Percentiles rank a stretch among this genome's conserved stretches.
These are phyloP conservation scores for Actenoides hombroni DNA, from an alignment of 2,113 vertebrate genomes.

Conservation along the genomic window DNA sequence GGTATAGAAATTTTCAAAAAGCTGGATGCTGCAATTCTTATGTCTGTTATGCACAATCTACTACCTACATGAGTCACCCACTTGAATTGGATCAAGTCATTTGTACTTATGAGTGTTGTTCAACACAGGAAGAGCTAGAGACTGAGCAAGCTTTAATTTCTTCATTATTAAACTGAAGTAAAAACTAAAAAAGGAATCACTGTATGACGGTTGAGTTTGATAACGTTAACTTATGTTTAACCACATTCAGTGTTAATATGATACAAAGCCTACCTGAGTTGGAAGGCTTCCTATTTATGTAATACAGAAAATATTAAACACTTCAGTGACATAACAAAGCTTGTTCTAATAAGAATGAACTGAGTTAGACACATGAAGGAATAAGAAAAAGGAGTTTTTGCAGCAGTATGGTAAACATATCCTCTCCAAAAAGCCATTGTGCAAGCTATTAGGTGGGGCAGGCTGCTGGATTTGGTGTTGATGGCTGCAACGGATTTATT, in stretches of 20 bases:
- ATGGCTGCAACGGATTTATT: slow-evolving; percentile 23
- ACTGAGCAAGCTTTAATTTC: background rate
- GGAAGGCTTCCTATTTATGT: background rate
- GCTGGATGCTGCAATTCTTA: background rate
- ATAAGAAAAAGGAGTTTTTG: background rate
- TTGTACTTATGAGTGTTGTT: background rate
- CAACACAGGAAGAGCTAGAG: background rate
- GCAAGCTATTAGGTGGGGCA: background rate
- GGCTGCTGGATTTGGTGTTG: slow-evolving; percentile 34
- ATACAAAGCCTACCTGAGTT: background rate
- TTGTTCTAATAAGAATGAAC: background rate
- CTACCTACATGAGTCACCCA: background rate
- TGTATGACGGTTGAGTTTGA: background rate
- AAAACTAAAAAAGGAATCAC: background rate
- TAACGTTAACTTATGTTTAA: background rate
- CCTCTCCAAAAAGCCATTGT: slow-evolving; percentile 30
- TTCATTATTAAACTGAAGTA: background rate
- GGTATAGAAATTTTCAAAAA: background rate
- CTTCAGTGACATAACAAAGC: background rate
- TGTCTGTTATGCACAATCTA: background rate
- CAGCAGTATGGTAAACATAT: background rate
- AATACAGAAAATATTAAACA: background rate
- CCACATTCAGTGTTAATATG: background rate
- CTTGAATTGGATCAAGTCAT: background rate
- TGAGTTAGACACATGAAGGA: background rate